A percentile compares a stretch with the other conserved stretches of the same genome.
These are phyloP conservation scores for Mus musculus DNA, from an alignment of 2,113 vertebrate species.

Conservation along the genomic window DNA sequence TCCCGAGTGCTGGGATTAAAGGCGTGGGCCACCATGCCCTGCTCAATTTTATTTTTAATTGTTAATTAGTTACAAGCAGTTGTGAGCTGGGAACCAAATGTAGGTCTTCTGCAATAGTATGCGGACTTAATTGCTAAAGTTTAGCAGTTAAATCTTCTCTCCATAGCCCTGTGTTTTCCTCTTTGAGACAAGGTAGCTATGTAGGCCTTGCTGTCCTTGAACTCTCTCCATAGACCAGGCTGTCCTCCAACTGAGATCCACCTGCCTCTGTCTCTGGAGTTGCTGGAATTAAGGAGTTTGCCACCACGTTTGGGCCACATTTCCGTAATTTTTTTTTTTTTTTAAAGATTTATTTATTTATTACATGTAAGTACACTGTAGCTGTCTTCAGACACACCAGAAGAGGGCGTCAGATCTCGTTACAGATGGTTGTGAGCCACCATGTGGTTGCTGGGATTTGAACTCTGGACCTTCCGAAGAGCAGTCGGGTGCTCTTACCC, in stretches of 20 bases:
- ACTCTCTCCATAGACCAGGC: background rate
- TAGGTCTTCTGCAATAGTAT: background rate
- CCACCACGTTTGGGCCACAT: background rate
- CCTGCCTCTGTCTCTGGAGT: background rate
- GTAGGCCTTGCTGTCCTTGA: background rate
- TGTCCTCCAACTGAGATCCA: background rate
- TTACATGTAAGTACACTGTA: too few species aligned
- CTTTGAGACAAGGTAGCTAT: background rate
- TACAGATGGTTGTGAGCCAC: too few species aligned
- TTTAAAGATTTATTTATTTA: too few species aligned
- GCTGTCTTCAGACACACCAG: too few species aligned
- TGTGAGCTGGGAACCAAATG: background rate
- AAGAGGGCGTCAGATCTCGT: too few species aligned
- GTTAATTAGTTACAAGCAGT: background rate
- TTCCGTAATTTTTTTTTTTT: background rate
- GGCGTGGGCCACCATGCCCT: background rate
- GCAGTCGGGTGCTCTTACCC: too few species aligned
- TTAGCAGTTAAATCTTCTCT: background rate
- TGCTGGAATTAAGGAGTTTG: background rate
- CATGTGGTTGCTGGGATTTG: too few species aligned
- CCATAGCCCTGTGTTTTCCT: background rate
- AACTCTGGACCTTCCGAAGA: too few species aligned
- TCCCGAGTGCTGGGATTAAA: background rate
- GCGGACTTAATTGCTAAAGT: background rate
- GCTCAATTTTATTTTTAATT: background rate